Conservation (phyloP, 2,888 invertebrate species). For the Watsonalla cultraria region DNA sequence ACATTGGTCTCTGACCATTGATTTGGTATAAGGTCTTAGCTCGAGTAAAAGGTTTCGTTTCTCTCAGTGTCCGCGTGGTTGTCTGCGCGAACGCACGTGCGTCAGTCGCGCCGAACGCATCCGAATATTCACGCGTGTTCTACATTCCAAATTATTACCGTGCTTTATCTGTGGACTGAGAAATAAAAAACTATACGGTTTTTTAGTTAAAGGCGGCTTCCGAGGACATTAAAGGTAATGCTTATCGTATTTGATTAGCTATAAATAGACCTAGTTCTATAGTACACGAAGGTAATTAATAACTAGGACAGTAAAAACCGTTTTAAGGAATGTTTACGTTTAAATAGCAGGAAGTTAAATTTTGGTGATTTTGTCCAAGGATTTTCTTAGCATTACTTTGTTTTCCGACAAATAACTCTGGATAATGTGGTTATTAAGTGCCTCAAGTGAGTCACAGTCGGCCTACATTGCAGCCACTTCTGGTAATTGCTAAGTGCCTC, state of each 20-base stretch:
- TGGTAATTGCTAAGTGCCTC: neutral
- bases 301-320: neutral
- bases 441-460: neutral
- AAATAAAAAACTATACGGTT: constrained; percentile 29
- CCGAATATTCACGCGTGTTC: constrained; percentile 32
- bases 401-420: constrained; percentile 6
- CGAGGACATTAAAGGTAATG: constrained; percentile 47
- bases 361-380: neutral
- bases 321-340: neutral
- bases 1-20: constrained; percentile 41
- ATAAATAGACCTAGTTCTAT: neutral
- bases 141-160: constrained; percentile 24
- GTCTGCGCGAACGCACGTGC: constrained; percentile 51
- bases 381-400: neutral
- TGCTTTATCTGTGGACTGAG: constrained; percentile 39
- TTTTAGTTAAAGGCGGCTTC: constrained; percentile 23
- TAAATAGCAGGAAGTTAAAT: neutral
- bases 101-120: constrained; percentile 30
- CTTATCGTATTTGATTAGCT: constrained; percentile 19
- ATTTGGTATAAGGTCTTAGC: constrained; percentile 37
- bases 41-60: constrained; percentile 51
- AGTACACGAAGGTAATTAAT: neutral
- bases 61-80: constrained; percentile 63
- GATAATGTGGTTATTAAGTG: constrained; percentile 22
- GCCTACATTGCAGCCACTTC: neutral